A percentile compares a stretch with the other conserved stretches of the same genome.
Conservation (phyloP, 2,797 vertebrate species). For the Hippoglossus hippoglossus region DNA sequence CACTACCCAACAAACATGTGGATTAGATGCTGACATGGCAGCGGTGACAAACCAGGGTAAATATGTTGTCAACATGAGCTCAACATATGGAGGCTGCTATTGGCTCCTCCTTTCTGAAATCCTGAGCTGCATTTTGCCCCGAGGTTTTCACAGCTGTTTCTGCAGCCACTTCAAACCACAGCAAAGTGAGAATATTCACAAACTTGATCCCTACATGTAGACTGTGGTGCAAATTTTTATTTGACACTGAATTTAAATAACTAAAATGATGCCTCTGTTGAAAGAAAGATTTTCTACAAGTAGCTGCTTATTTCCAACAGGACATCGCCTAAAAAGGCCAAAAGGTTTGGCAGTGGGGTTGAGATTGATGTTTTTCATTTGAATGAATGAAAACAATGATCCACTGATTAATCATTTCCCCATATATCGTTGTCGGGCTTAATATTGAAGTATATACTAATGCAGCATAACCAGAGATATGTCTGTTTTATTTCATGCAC, state of each 20-base stretch:
- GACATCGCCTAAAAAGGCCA: too few relatives aligned
- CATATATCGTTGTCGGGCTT: too few relatives aligned
- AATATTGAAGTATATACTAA: too few relatives aligned
- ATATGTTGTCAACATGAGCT: slow-evolving; percentile 6
- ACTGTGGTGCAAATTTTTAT: background rate
- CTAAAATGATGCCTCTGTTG: too few relatives aligned
- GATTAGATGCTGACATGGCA: slow-evolving; percentile 26
- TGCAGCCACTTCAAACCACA: background rate
- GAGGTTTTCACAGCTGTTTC: background rate
- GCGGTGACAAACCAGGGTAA: slow-evolving; percentile 19
- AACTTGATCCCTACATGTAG: background rate
- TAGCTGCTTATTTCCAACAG: too few relatives aligned
- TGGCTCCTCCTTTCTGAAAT: background rate
- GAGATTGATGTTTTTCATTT: too few relatives aligned
- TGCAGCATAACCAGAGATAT: too few relatives aligned
- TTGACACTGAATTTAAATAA: background rate
- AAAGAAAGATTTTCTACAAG: too few relatives aligned
- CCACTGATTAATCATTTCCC: too few relatives aligned
- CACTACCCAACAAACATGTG: slow-evolving; percentile 13
- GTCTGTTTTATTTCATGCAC: too few relatives aligned
- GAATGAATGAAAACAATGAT: too few relatives aligned
- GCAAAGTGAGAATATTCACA: background rate
- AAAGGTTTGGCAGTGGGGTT: too few relatives aligned
- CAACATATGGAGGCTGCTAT: background rate
- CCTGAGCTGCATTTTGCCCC: background rate